These are phyloP conservation scores for Papilio polytes DNA, from an alignment of 1,140 invertebrate genomes.

Conservation along the genomic window DNA sequence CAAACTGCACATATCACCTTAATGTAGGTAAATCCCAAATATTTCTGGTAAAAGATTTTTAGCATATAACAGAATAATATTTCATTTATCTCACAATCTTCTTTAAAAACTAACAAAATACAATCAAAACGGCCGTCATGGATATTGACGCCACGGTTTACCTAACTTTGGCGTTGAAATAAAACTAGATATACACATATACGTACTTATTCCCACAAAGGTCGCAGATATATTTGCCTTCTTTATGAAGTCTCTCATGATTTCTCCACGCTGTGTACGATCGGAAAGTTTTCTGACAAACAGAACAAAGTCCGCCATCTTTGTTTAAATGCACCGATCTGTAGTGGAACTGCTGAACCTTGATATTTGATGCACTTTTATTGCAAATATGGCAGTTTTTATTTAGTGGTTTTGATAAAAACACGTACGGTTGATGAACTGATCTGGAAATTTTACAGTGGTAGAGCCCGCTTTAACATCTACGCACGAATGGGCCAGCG, in stretches of 20 bases:
- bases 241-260: slow-evolving; percentile 55
- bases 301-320: slow-evolving; percentile 55
- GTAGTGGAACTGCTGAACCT: slow-evolving; percentile 65
- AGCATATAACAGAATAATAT: no score
- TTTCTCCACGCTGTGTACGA: slow-evolving; percentile 52
- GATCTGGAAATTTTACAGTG: slow-evolving; percentile 28
- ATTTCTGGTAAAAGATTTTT: no score
- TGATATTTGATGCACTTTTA: slow-evolving; percentile 41
- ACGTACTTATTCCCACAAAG: slow-evolving; percentile 61
- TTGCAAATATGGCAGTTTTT: slow-evolving; percentile 56
- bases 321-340: slow-evolving; percentile 65
- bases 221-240: slow-evolving; percentile 60
- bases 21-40: no score
- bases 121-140: background rate
- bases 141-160: background rate
- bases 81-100: background rate
- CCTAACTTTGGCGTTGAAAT: background rate
- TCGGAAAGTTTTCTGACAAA: slow-evolving; percentile 55
- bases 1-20: no score
- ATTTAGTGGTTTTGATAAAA: slow-evolving; percentile 23
- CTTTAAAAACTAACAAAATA: no score
- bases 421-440: slow-evolving; percentile 30
- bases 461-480: no score
- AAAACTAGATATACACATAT: background rate
- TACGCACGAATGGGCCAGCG: no score